Evolutionary conservation across 2,113 vertebrate species (phyloP), one percentile per base, ranked within the genome.

Genomic region (Notarius lentiginosus): DNA sequence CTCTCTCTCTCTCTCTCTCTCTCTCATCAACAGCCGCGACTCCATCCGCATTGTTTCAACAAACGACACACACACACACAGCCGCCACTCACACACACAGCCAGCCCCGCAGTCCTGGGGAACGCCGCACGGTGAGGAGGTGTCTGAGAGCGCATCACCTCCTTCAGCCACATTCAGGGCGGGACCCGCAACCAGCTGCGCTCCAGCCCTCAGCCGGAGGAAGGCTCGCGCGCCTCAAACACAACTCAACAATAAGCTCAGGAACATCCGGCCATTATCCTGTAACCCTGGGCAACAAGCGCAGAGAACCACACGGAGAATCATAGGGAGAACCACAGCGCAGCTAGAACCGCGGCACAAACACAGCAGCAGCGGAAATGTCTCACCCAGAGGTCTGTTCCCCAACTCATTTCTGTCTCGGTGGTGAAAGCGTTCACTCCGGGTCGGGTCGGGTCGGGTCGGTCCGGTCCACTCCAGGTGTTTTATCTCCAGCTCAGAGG

Each of bases 331-430:
- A 30, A 30, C 30, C 30, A 30, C 30, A 30, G 30, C 30, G 30
- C 30, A 30, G 30, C 1, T 1, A 30, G 30, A 30, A 30, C 30
- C 30, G 30, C 30, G 30, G 30, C 30, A 30, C 30, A 89, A 83
- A 70, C 87, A 63, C 68, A 18, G 66, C 4, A 12, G 18, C 3
- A 51, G 51, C 63, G 20, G 61, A 79, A 79, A 68, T 63, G 22
- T 72, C 91, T 91, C 87, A 92, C 91, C 91, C 91, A 92, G 86
- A 92, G 90, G 80, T 92, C 91, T 34, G 90, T 92, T 88, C 91
- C 91, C 91, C 91, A 92, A 83, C 91, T 91, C 91, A 92, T 92
- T 24, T 88, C 86, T 86, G 83, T 15, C 9, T 79, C 55, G 72
- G 80, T 8, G 56, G 72, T 87, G 82, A 70, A 85, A 80, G 77